Percentiles rank a stretch among this genome's conserved stretches.
Evolutionary conservation across 1,140 invertebrate genomes (phyloP).

Genomic region (Pogonomyrmex barbatus): DNA sequence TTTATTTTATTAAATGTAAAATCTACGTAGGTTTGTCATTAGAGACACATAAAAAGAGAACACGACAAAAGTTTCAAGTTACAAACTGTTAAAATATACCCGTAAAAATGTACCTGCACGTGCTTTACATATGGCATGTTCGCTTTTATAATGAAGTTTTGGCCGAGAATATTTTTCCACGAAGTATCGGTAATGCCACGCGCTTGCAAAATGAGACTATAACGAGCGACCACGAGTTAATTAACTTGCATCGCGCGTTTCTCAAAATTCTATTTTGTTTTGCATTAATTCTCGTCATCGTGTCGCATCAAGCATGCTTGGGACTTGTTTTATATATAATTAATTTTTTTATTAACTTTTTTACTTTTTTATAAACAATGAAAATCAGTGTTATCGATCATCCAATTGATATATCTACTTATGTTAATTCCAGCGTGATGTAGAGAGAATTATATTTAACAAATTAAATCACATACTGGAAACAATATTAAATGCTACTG

Average conservation of each 20-base stretch:
- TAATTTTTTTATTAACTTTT: conserved; percentile 29
- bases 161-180: conserved; percentile 27
- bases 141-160: conserved; percentile 23
- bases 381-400: neutral
- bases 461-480: conserved; percentile 9
- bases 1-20: neutral
- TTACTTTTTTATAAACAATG: conserved; percentile 17
- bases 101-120: neutral
- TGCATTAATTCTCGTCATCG: conserved; percentile 23
- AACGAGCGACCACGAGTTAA: conserved; percentile 48
- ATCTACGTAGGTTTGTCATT: neutral
- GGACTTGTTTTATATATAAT: neutral
- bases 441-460: conserved; percentile 9
- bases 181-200: conserved; percentile 28
- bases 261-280: conserved; percentile 32
- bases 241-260: conserved; percentile 41
- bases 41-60: neutral
- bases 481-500: conserved; percentile 13
- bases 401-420: neutral
- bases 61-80: conserved; percentile 6
- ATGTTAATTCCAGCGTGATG: neutral
- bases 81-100: neutral
- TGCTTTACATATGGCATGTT: neutral
- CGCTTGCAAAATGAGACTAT: neutral
- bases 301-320: neutral